Percentiles rank a stretch among this genome's conserved stretches.
These are phyloP conservation scores for Pilophorus perplexus DNA, from an alignment of 2,888 invertebrate genomes.

Conservation along the genomic window DNA sequence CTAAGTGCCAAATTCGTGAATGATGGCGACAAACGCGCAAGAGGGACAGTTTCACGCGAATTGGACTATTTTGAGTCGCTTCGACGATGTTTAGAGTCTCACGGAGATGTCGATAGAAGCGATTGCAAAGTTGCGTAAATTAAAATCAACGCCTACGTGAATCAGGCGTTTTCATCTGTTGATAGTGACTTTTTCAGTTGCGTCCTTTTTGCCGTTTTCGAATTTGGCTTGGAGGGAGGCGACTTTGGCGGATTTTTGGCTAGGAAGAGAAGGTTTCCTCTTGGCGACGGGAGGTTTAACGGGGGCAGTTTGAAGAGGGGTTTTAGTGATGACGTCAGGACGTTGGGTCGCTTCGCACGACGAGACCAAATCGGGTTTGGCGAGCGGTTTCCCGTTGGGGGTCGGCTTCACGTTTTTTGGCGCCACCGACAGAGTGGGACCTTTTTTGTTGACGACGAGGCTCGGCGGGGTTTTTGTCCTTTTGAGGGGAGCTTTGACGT, in stretches of 20 bases:
- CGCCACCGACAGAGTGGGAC: conserved; percentile 27
- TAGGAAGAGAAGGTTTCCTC: conserved; percentile 49
- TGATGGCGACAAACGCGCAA: too few species aligned
- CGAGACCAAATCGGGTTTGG: conserved; percentile 65
- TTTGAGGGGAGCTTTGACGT: conserved; percentile 37
- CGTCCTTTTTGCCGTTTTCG: conserved; percentile 56
- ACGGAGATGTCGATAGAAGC: too few species aligned
- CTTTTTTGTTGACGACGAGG: conserved; percentile 51
- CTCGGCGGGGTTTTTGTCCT: conserved; percentile 53
- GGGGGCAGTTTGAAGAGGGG: conserved; percentile 17
- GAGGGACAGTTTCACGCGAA: too few species aligned
- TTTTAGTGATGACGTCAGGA: conserved; percentile 42
- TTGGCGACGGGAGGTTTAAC: conserved; percentile 52
- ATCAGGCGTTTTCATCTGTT: conserved; percentile 32
- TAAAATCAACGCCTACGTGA: not conserved
- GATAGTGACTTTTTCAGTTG: conserved; percentile 35
- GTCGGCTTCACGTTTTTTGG: conserved; percentile 18
- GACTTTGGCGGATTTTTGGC: conserved; percentile 56
- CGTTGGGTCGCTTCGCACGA: conserved; percentile 56
- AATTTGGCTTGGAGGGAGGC: conserved; percentile 77
- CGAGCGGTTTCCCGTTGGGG: conserved; percentile 45
- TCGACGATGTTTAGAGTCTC: too few species aligned
- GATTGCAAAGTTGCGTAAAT: not conserved
- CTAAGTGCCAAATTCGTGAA: not conserved
- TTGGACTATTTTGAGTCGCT: too few species aligned